Evolutionary conservation across 2,113 vertebrate species (phyloP).

Genomic region (Bolborhynchus lineola): DNA sequence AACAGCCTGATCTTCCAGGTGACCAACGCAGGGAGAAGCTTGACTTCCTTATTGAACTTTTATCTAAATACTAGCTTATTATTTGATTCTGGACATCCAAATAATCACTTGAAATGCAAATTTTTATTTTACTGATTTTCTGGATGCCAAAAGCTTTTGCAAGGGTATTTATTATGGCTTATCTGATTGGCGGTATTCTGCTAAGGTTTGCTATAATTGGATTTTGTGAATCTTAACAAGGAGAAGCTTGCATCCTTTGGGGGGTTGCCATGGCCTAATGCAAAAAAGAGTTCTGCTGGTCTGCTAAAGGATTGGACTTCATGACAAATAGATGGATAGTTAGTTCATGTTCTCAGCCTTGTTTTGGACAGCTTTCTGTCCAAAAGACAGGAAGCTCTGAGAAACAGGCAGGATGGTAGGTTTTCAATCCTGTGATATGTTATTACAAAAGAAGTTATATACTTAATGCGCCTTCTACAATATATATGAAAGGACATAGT

Average conservation of each 20-base stretch:
- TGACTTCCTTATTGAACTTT: not conserved
- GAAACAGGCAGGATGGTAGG: not conserved
- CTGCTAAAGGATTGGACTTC: not conserved
- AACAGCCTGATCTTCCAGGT: not conserved
- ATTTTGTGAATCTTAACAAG: not conserved
- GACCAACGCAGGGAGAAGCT: not conserved
- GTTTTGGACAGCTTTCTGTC: not conserved
- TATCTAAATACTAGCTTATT: not conserved
- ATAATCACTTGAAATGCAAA: not conserved
- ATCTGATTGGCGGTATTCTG: not conserved
- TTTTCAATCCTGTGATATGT: not conserved
- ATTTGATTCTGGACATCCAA: not conserved
- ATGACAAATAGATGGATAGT: not conserved
- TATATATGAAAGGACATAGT: not conserved
- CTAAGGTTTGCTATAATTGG: not conserved
- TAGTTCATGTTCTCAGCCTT: not conserved
- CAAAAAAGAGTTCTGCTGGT: not conserved
- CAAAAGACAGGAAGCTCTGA: not conserved
- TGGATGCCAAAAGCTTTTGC: not conserved
- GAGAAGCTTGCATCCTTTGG: not conserved
- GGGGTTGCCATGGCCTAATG: not conserved
- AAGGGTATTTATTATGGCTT: not conserved
- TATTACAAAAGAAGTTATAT: not conserved
- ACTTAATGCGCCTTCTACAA: accelerated
- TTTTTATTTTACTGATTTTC: not conserved